Evolutionary conservation across 1,140 invertebrate genomes (phyloP).

Genomic region (Rhopalosiphum padi): DNA sequence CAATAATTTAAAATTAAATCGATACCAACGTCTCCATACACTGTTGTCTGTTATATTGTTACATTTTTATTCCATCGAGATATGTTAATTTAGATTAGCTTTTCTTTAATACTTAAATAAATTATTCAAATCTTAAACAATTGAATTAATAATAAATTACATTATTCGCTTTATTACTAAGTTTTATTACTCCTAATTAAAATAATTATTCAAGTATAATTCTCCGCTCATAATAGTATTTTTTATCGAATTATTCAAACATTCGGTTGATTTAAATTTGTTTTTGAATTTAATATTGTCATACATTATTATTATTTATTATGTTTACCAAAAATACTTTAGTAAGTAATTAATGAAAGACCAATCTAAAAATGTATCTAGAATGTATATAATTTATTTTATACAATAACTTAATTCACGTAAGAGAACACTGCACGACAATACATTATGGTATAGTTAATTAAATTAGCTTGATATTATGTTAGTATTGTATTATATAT

Average conservation of each 20-base stretch:
- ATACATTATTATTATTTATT: neutral
- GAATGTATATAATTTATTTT: too few relatives aligned
- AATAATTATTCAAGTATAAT: neutral
- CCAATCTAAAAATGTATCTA: too few relatives aligned
- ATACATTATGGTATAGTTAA: too few relatives aligned
- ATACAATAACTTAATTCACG: too few relatives aligned
- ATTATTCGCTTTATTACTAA: neutral
- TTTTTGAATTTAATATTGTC: neutral
- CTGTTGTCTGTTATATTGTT: neutral
- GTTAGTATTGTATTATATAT: too few relatives aligned
- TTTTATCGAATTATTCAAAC: neutral
- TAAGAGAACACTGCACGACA: too few relatives aligned
- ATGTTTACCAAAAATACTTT: neutral
- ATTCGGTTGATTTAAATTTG: neutral
- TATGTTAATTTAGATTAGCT: neutral
- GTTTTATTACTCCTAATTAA: neutral
- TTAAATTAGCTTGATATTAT: too few relatives aligned
- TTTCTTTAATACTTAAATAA: constrained; percentile 2
- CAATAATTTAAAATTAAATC: neutral
- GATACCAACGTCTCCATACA: neutral
- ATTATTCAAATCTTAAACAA: neutral
- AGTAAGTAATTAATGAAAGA: neutral
- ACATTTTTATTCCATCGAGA: neutral
- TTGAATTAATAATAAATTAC: neutral
- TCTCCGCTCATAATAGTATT: neutral